phyloP scores from a whole-genome alignment of 2,113 vertebrate species.

The Rhinolophus sinicus region DNA sequence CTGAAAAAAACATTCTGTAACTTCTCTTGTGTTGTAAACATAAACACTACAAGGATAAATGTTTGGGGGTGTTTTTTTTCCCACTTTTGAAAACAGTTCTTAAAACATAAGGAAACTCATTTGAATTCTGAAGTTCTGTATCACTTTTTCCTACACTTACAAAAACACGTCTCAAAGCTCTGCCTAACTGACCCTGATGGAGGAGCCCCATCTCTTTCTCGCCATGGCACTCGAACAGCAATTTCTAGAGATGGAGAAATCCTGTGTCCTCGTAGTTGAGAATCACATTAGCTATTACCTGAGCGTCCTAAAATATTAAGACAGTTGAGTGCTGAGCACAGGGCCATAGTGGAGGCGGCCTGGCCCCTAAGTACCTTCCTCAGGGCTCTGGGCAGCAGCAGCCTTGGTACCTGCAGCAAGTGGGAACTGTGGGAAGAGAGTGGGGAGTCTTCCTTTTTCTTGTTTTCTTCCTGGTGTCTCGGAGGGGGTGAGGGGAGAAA shows the following conservation, averaged over 20 bases:
- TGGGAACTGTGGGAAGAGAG: too few relatives aligned
- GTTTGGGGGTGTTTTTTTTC: fast-evolving
- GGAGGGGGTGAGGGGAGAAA: neutral
- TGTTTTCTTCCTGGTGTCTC: neutral
- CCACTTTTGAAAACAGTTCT: neutral
- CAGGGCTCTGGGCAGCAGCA: neutral
- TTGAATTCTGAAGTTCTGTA: neutral
- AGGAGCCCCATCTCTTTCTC: neutral
- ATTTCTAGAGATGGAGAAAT: neutral
- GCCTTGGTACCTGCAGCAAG: neutral
- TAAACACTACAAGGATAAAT: neutral
- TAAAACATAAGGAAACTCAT: neutral
- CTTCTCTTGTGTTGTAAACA: neutral
- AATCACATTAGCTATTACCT: neutral
- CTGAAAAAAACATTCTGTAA: neutral
- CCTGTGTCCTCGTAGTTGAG: neutral
- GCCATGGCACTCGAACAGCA: neutral
- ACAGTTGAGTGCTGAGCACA: neutral
- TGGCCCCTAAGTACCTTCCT: neutral
- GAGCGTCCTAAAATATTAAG: neutral
- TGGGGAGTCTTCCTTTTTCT: neutral
- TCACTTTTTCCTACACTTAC: neutral
- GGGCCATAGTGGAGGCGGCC: neutral
- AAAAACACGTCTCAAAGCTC: neutral
- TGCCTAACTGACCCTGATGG: neutral